phyloP scores from a whole-genome alignment of 2,888 invertebrate species.

The Axea sp. region DNA sequence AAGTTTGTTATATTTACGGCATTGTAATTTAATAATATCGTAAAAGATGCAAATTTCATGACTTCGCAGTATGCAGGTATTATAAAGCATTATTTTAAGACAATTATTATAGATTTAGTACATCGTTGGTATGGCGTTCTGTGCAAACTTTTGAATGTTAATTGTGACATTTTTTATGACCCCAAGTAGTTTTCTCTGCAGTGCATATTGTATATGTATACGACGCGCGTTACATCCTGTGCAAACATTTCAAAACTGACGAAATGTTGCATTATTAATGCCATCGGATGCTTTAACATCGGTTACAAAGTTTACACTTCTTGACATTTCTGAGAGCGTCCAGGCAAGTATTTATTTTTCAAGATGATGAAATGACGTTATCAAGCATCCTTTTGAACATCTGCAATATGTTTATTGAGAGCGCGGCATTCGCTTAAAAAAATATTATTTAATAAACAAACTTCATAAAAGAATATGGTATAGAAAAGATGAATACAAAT shows the following conservation, averaged over 20 bases:
- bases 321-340: constrained; percentile 41
- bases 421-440: constrained; percentile 19
- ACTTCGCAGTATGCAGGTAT: too few species aligned
- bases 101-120: too few species aligned
- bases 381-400: constrained; percentile 30
- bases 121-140: too few species aligned
- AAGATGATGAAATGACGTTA: constrained; percentile 43
- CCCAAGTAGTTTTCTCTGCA: too few species aligned
- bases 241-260: constrained; percentile 49
- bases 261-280: constrained; percentile 56
- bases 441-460: constrained; percentile 45
- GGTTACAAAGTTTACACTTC: constrained; percentile 38
- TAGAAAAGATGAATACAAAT: not conserved
- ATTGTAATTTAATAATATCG: too few species aligned
- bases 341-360: constrained; percentile 43
- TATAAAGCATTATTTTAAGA: too few species aligned
- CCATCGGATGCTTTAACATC: constrained; percentile 42
- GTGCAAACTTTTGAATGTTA: too few species aligned
- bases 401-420: constrained; percentile 17
- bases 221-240: constrained; percentile 7
- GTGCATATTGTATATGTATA: too few species aligned
- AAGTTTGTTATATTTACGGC: too few species aligned
- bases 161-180: too few species aligned
- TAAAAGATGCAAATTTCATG: too few species aligned
- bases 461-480: constrained; percentile 7